A percentile compares a stretch with the other conserved stretches of the same genome.
Conservation (phyloP, 2,797 vertebrate species). For the Percopsis omiscomaycus region DNA sequence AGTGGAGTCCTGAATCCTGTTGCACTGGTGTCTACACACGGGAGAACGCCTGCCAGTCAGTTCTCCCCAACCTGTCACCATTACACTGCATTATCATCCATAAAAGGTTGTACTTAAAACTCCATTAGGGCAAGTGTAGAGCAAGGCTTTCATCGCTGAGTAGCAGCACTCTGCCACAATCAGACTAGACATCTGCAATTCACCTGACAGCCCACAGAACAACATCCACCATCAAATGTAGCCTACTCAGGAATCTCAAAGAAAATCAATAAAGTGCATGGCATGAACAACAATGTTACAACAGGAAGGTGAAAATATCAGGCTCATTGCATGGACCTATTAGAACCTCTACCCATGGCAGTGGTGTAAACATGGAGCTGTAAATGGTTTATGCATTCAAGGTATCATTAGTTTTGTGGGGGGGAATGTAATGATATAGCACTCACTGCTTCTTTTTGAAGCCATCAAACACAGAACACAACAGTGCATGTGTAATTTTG, state of each 20-base stretch:
- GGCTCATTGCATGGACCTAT: constrained; percentile 6
- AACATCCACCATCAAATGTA: constrained; percentile 59
- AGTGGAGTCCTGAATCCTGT: constrained; percentile 43
- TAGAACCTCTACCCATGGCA: too few relatives aligned
- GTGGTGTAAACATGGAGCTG: constrained; percentile 12
- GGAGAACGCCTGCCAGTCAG: constrained; percentile 49
- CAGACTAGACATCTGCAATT: constrained; percentile 65
- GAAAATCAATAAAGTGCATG: constrained; percentile 54
- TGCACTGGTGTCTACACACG: constrained; percentile 50
- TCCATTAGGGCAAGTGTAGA: constrained; percentile 69
- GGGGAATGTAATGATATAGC: neutral
- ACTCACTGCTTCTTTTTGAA: neutral
- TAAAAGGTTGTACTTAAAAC: constrained; percentile 73
- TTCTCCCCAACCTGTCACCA: constrained; percentile 63
- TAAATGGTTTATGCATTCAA: constrained; percentile 12
- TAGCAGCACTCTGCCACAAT: constrained; percentile 69
- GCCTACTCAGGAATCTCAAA: constrained; percentile 40
- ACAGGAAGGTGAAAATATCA: constrained; percentile 24
- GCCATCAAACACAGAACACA: neutral
- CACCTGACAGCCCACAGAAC: constrained; percentile 47
- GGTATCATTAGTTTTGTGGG: neutral
- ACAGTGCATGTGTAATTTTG: neutral
- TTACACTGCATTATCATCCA: constrained; percentile 73
- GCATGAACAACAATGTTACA: constrained; percentile 40
- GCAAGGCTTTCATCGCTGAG: constrained; percentile 69